Conservation (phyloP, 1,140 invertebrate genomes). For the Laodelphax striatellus region DNA sequence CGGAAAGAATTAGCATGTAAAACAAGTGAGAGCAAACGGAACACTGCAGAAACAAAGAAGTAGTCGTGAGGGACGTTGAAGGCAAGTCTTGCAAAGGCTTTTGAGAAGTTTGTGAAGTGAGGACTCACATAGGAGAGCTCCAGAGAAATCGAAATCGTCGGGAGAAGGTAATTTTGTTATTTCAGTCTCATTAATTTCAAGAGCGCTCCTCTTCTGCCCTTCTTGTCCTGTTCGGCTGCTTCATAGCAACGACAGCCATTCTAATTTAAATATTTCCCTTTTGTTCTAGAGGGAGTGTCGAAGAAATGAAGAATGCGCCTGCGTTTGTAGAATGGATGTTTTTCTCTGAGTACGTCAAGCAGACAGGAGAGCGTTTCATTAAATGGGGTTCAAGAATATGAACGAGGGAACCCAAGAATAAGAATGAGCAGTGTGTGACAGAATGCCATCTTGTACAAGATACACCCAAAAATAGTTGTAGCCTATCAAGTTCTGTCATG, state of each 20-base stretch:
- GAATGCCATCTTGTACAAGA: too few species aligned
- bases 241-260: not conserved
- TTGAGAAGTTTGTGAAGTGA: too few species aligned
- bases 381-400: not conserved
- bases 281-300: slow-evolving; percentile 1
- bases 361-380: not conserved
- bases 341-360: not conserved
- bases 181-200: slow-evolving; percentile 1
- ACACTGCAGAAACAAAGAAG: too few species aligned
- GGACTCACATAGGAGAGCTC: not conserved
- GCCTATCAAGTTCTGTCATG: too few species aligned
- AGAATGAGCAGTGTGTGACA: too few species aligned
- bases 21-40: too few species aligned
- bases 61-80: too few species aligned
- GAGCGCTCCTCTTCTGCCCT: not conserved
- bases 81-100: too few species aligned
- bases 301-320: not conserved
- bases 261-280: slow-evolving; percentile 4
- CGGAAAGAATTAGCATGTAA: too few species aligned
- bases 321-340: not conserved
- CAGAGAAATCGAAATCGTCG: not conserved
- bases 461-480: too few species aligned
- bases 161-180: slow-evolving; percentile 1
- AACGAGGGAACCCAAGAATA: too few species aligned
- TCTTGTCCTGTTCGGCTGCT: too few species aligned